Evolutionary conservation across 2,113 vertebrate genomes (phyloP).

Genomic region (Brachyhypopomus occidentalis): DNA sequence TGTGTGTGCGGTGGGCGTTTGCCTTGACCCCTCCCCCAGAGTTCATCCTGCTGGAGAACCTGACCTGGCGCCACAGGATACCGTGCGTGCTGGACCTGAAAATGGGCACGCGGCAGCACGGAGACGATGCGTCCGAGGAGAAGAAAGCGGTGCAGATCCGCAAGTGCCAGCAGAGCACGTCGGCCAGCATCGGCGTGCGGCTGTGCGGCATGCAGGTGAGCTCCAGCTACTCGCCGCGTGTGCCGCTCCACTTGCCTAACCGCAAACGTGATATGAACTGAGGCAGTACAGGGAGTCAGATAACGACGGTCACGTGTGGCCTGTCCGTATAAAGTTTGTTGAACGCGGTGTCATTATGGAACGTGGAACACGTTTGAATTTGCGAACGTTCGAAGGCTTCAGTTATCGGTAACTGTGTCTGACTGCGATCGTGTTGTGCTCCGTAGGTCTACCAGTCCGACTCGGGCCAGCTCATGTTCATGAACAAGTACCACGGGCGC

Average conservation of each 20-base stretch:
- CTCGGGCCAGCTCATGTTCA: constrained; percentile 95
- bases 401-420: background rate
- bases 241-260: no score
- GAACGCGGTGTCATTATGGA: no score
- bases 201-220: constrained; percentile 98
- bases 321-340: no score
- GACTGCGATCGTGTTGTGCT: background rate
- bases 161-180: constrained; percentile 98
- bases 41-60: constrained; percentile 97
- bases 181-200: constrained; percentile 91
- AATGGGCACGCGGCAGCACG: constrained; percentile 98
- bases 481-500: constrained; percentile 98
- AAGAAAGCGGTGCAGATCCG: constrained; percentile 96
- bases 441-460: constrained; percentile 90
- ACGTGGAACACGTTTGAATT: no score
- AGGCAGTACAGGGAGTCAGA: no score
- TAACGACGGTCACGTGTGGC: no score
- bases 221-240: no score
- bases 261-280: no score
- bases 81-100: constrained; percentile 97
- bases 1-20: constrained; percentile 1
- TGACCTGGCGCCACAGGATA: constrained; percentile 89
- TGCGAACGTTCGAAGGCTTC: no score
- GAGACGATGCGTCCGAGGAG: constrained; percentile 94
- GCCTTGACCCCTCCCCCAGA: constrained; percentile 75